phyloP scores from a whole-genome alignment of 1,140 invertebrate genomes.

The Drosophila bocki region DNA sequence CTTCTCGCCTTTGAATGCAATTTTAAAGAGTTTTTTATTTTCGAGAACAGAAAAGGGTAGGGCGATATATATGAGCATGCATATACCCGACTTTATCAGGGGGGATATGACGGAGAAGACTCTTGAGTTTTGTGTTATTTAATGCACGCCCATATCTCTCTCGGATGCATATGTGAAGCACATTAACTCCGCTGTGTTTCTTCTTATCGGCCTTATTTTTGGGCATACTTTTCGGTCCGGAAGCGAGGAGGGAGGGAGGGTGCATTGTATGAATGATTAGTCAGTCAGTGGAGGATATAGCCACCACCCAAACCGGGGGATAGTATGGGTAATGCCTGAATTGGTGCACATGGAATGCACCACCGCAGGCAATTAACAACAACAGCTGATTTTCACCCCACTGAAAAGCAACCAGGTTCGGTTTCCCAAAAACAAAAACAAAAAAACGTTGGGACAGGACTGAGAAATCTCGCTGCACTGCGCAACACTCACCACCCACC shows the following conservation, averaged over 20 bases:
- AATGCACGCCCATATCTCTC: constrained; percentile 25
- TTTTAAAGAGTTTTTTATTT: constrained; percentile 33
- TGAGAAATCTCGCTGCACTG: constrained; percentile 10
- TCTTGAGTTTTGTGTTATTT: constrained; percentile 31
- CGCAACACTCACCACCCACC: constrained; percentile 25
- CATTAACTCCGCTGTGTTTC: constrained; percentile 17
- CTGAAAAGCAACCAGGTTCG: neutral
- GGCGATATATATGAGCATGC: neutral
- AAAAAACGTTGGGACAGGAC: constrained; percentile 40
- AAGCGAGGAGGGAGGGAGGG: neutral
- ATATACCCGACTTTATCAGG: constrained; percentile 31
- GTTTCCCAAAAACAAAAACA: neutral
- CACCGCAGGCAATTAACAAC: constrained; percentile 16
- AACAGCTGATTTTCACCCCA: constrained; percentile 36
- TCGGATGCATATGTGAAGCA: constrained; percentile 22
- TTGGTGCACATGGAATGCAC: constrained; percentile 10
- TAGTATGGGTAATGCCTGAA: neutral
- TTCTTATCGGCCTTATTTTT: constrained; percentile 33
- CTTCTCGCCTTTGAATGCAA: constrained; percentile 22
- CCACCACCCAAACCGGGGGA: neutral
- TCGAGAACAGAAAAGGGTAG: constrained; percentile 14
- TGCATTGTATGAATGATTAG: constrained; percentile 4
- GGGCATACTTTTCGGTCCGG: constrained; percentile 1
- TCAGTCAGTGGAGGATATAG: constrained; percentile 6
- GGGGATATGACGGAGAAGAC: constrained; percentile 8